Evolutionary conservation across 2,797 vertebrate species (phyloP), one percentile per base, ranked within the genome.

Genomic region (Urophycis tenuis): DNA sequence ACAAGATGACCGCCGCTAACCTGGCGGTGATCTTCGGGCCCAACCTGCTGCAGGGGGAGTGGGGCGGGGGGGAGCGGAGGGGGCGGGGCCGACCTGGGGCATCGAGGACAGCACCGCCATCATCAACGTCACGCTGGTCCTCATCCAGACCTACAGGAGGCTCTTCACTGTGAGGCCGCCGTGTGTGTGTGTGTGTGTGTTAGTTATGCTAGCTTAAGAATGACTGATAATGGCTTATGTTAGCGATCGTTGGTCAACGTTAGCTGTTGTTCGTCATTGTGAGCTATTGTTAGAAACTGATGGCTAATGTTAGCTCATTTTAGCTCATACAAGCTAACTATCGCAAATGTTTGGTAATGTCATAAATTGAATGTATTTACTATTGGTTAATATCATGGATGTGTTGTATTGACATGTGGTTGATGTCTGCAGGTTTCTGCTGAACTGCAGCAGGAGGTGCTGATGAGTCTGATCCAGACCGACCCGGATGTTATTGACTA

Each of bases 11-110:
- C 0, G 90, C 91, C 0, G 92, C 91, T 0, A 99, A 99, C 86
- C 85, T 98, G 88, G 97, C 97, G 0, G 95, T 96, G 53, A 92
- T 97, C 85, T 99, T 99, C n/a, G 96, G 96, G 30, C 95, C 96
- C 12, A 94, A 96, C 89, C 90, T 99, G 78, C 92, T 98, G 71
- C 95, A 95, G 89, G 92, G 88, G 73, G 96, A 96, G n/a, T 85
- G 87, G 71, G 88, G 85, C 0, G 85, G 86, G 84, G 85, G 86
- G 87, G 71, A 88, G 85, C 0, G 85, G 86, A 84, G 85, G 86
- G 5, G 93, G 76, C 29, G 67, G 36, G 72, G 33, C 19, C 87
- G 64, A 70, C 95, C 0, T 93, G 91, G 91, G 93, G 89, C 35
- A 96, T 97, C 15, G 95, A 96, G 85, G 95, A 97, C 89, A 97